Evolutionary conservation across 2,113 vertebrate genomes (phyloP).

Genomic region (Pandion haliaetus): DNA sequence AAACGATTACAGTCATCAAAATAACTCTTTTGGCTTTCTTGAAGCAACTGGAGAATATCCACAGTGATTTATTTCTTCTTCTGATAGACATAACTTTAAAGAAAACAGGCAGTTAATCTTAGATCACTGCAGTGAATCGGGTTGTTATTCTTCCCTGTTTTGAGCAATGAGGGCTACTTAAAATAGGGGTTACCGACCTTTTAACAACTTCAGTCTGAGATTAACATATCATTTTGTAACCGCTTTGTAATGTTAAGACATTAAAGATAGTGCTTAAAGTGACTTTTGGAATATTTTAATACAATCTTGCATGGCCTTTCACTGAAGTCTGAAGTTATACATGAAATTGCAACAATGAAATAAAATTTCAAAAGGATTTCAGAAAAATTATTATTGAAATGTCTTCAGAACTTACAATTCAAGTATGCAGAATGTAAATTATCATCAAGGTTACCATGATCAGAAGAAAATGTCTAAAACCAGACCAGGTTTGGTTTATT

Average conservation of each 20-base stretch:
- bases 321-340: not conserved
- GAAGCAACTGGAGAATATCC: not conserved
- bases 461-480: not conserved
- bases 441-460: not conserved
- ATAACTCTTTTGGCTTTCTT: not conserved
- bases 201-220: not conserved
- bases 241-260: not conserved
- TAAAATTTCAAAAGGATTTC: not conserved
- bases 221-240: not conserved
- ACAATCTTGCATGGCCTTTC: not conserved
- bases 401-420: not conserved
- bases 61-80: not conserved
- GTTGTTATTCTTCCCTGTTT: not conserved
- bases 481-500: accelerated
- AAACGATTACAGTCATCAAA: not conserved
- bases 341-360: not conserved
- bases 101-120: not conserved
- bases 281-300: not conserved
- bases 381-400: not conserved
- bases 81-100: not conserved
- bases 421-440: not conserved
- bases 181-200: not conserved
- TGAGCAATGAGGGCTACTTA: not conserved
- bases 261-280: not conserved
- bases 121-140: not conserved